Evolutionary conservation across 92 coral and sea anemone species (phyloP).

Genomic region (Micromussa lordhowensis): DNA sequence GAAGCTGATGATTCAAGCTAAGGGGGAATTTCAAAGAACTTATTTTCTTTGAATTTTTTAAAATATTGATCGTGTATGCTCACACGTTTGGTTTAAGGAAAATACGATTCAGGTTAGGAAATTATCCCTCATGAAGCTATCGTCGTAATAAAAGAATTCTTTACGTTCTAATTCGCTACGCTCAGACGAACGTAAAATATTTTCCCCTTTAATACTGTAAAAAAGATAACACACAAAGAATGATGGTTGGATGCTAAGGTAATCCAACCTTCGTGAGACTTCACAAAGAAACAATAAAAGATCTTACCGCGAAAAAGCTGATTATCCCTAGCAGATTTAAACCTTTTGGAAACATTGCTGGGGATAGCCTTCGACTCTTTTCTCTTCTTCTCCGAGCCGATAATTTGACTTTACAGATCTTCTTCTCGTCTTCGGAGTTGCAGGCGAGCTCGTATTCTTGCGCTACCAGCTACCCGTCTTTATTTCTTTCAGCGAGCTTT

Average conservation of each 20-base stretch:
- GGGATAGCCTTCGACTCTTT: background rate
- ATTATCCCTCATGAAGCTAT: no score
- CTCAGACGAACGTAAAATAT: no score
- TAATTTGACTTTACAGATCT: background rate
- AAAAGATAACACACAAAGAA: no score
- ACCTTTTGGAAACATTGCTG: background rate
- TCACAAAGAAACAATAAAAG: constrained; percentile 3
- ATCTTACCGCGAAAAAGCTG: constrained; percentile 10
- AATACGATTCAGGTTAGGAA: no score
- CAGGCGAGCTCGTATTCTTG: background rate
- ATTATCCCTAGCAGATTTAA: constrained; percentile 8
- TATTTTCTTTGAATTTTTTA: no score
- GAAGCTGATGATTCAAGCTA: no score
- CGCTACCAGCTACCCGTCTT: background rate
- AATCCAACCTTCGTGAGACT: constrained; percentile 5
- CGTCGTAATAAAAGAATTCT: no score
- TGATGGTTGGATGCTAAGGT: constrained; percentile 15
- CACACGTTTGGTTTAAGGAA: no score
- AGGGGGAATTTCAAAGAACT: no score
- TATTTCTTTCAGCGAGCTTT: no score
- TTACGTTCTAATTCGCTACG: no score
- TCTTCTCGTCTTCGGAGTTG: background rate
- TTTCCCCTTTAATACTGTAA: background rate
- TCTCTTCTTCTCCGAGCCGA: background rate
- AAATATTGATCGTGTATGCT: no score